These are phyloP conservation scores for Psettodes erumei DNA, from an alignment of 2,113 vertebrate species.

Conservation along the genomic window DNA sequence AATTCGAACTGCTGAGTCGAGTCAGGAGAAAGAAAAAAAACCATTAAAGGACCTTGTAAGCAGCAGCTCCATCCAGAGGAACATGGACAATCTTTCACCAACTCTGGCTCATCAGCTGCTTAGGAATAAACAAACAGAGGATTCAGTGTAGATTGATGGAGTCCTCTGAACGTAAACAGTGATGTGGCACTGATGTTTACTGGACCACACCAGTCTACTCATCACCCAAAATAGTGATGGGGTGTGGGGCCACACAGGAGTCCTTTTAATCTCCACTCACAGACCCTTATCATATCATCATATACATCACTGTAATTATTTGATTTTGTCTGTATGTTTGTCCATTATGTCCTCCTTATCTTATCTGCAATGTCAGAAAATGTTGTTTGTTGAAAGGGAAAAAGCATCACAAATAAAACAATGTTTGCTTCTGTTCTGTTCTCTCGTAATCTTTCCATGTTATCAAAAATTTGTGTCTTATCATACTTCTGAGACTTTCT, in stretches of 20 bases:
- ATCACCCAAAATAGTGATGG: no score
- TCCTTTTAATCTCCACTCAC: no score
- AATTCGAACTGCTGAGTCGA: no score
- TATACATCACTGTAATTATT: no score
- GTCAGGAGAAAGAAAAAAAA: background rate
- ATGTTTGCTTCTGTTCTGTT: slow-evolving; percentile 46
- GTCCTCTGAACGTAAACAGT: slow-evolving; percentile 38
- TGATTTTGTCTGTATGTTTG: no score
- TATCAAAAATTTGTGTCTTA: no score
- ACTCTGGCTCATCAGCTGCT: background rate
- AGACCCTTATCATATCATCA: no score
- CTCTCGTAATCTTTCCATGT: slow-evolving; percentile 35
- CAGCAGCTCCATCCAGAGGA: slow-evolving; percentile 4
- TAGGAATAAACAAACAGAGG: slow-evolving; percentile 31
- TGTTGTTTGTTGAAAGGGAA: no score
- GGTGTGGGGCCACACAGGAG: no score
- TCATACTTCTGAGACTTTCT: slow-evolving; percentile 18
- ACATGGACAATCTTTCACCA: background rate
- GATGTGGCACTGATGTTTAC: slow-evolving; percentile 13
- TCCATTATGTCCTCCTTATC: no score
- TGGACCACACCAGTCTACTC: no score
- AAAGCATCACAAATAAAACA: slow-evolving; percentile 43
- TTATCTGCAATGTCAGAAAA: no score
- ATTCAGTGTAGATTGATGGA: slow-evolving; percentile 20
- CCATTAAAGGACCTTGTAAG: background rate